These are phyloP conservation scores for Clarias laeviceps DNA, from an alignment of 2,797 vertebrate genomes.

Conservation along the genomic window DNA sequence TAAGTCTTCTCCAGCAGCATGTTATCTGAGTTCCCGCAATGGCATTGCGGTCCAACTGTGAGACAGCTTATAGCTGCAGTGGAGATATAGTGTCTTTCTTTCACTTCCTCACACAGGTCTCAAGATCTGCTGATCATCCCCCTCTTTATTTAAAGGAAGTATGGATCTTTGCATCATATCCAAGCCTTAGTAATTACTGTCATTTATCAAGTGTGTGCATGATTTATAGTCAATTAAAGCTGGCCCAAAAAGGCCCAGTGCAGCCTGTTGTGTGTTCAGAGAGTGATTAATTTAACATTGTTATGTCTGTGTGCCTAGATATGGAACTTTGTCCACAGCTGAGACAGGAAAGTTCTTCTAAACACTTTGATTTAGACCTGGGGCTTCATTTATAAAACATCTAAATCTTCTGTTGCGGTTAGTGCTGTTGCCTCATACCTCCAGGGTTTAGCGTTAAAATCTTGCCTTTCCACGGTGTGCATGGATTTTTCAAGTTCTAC, in stretches of 20 bases:
- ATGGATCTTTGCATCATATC: conserved; percentile 55
- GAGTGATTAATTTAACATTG: conserved; percentile 81
- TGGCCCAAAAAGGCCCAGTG: conserved; percentile 76
- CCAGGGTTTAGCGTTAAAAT: no score
- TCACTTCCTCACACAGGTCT: conserved; percentile 8
- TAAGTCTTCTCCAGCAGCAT: not conserved
- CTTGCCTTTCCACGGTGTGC: no score
- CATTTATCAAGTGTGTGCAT: conserved; percentile 88
- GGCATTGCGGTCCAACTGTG: conserved; percentile 28
- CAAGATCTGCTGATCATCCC: conserved; percentile 26
- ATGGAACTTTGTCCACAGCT: conserved; percentile 58
- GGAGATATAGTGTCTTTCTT: conserved; percentile 6
- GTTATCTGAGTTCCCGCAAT: not conserved
- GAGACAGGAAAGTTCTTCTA: conserved; percentile 32
- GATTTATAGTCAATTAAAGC: conserved; percentile 95
- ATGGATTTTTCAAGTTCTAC: no score
- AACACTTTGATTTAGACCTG: not conserved
- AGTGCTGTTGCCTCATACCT: no score
- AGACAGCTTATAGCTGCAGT: conserved; percentile 18
- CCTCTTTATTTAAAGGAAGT: conserved; percentile 51
- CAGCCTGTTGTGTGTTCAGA: conserved; percentile 62
- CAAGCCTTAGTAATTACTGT: conserved; percentile 87
- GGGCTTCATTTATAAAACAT: not conserved
- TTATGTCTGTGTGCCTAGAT: conserved; percentile 70
- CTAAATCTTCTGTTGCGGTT: not conserved